phyloP scores from a whole-genome alignment of 2,888 invertebrate species.

The Fragum fragum region DNA sequence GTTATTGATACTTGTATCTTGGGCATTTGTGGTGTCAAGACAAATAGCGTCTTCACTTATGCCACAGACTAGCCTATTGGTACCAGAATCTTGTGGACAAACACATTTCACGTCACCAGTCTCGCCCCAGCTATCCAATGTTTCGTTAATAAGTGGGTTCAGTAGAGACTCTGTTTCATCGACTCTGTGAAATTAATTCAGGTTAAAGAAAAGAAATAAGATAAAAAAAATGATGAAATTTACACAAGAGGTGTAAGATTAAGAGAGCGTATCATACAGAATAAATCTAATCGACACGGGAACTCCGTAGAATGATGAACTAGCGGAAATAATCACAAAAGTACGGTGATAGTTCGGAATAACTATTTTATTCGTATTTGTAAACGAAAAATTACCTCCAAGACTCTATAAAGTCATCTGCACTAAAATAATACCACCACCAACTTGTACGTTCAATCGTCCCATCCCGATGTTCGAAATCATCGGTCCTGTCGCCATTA shows the following conservation, averaged over 20 bases:
- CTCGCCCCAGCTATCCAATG: background rate
- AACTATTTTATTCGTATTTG: too few species aligned
- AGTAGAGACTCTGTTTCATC: background rate
- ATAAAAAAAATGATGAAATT: too few species aligned
- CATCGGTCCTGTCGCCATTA: constrained; percentile 14
- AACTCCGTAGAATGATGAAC: too few species aligned
- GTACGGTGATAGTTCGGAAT: too few species aligned
- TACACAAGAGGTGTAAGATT: too few species aligned
- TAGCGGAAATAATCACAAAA: too few species aligned
- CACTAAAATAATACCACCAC: background rate
- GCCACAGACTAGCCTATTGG: background rate
- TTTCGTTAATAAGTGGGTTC: background rate
- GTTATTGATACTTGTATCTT: background rate
- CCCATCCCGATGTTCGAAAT: constrained; percentile 17
- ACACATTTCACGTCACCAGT: background rate
- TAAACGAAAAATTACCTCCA: constrained; percentile 5
- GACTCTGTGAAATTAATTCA: background rate
- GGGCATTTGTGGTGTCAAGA: background rate
- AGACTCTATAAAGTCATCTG: constrained; percentile 9
- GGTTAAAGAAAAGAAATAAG: too few species aligned
- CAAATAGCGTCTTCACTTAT: background rate
- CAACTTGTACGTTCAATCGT: background rate
- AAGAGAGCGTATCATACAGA: too few species aligned
- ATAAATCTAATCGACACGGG: too few species aligned
- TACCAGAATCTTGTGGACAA: background rate